Evolutionary conservation across 37 sponge, comb jelly and placozoan species (phyloP), one percentile per base, ranked within the genome.

Genomic region (Spongilla lacustris): DNA sequence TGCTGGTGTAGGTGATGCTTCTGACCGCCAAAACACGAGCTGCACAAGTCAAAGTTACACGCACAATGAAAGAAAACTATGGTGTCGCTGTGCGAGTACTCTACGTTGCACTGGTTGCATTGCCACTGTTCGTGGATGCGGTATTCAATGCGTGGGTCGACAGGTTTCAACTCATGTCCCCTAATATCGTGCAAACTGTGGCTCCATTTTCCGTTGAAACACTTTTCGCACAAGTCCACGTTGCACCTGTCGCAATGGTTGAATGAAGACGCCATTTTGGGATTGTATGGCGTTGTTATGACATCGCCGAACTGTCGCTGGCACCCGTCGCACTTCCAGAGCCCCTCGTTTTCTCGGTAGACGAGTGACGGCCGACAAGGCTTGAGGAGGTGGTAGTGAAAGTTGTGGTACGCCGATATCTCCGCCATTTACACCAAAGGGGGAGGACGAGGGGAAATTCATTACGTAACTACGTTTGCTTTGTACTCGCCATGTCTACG

Each of bases 311-410:
- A 87, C 13, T 85, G 78, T 70, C 71, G 69, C 68, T 69, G 31
- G 68, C 92, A 92, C 31, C 74, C 92, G 58, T 92, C 92, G 50
- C 92, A 92, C 25, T 73, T 28, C 92, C 92, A 92, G 32, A 50
- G 69, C 22, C 89, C 89, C 38, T 88, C 78, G 46, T 82, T 85
- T 19, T 85, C 69, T 0, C 76, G 85, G 58, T 92, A 88, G 37
- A 83, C 27, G 23, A 88, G 30, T 12, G 21, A 13, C 0, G 89
- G 23, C 14, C 68, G 58, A 29, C 89, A 85, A 23, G 79, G 84
- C 70, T 81, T 80, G 17, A 92, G 78, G 22, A 75, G 58, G 73
- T 92, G 92, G 41, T 50, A 71, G 58, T 92, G 92, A 58, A 92
- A 92, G 21, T 80, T 36, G 68, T 84, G 85, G 21, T 58, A 58